Conservation (phyloP, 1,140 invertebrate species). For the Lineus longissimus region DNA sequence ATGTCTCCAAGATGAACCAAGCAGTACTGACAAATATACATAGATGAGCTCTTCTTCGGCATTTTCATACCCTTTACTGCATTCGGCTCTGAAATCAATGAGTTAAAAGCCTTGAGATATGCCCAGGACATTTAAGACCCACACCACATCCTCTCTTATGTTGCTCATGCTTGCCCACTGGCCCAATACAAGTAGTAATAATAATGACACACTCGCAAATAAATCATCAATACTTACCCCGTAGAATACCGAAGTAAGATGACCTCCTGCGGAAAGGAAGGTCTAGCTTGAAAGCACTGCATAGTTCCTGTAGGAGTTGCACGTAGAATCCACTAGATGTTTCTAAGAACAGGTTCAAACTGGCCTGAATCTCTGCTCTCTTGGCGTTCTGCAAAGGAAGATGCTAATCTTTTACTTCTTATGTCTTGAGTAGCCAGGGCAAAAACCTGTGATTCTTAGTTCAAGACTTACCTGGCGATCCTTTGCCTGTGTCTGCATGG, state of each 20-base stretch:
- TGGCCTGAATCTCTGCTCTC: conserved; percentile 68
- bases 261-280: conserved; percentile 65
- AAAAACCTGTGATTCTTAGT: too few species aligned
- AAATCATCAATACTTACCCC: too few species aligned
- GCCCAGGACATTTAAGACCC: too few species aligned
- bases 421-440: too few species aligned
- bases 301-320: conserved; percentile 74
- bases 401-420: too few species aligned
- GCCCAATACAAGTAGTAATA: too few species aligned
- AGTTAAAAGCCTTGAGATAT: neutral
- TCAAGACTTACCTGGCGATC: conserved; percentile 71
- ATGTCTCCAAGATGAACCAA: conserved; percentile 82
- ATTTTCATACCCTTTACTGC: conserved; percentile 36
- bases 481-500: conserved; percentile 69
- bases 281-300: conserved; percentile 74
- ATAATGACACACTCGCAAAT: too few species aligned
- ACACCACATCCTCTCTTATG: too few species aligned
- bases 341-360: conserved; percentile 74
- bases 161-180: too few species aligned
- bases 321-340: conserved; percentile 81
- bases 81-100: neutral
- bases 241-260: conserved; percentile 52
- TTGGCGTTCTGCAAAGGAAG: conserved; percentile 63
- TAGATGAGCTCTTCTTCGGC: conserved; percentile 69
- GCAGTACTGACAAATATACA: conserved; percentile 82